phyloP scores from a whole-genome alignment of 2,113 vertebrate species.

The Delphinus delphis region DNA sequence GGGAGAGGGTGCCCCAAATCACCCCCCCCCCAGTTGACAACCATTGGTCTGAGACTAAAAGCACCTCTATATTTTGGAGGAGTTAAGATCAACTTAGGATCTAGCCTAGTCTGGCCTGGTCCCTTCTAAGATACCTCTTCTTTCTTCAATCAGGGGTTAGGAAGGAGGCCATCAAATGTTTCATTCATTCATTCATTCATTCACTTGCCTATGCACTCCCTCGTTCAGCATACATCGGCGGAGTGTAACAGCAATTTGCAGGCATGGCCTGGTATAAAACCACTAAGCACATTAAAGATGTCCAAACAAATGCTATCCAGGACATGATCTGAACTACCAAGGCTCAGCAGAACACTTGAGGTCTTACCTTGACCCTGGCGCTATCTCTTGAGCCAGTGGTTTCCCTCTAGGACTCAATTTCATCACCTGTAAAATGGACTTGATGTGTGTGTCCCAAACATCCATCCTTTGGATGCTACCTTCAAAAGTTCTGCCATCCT shows the following conservation, averaged over 20 bases:
- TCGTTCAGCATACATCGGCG: not conserved
- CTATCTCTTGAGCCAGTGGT: not conserved
- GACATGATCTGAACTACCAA: not conserved
- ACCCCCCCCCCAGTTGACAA: not conserved
- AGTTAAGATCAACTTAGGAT: not conserved
- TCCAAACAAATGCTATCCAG: not conserved
- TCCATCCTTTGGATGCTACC: too few species aligned
- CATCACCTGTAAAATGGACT: not conserved
- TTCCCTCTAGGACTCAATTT: not conserved
- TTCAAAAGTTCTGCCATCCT: not conserved
- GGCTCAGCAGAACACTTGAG: not conserved
- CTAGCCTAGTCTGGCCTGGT: not conserved
- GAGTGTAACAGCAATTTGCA: too few species aligned
- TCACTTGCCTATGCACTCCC: not conserved
- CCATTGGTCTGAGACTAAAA: not conserved
- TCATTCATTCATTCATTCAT: not conserved
- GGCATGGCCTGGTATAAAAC: not conserved
- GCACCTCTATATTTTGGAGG: not conserved
- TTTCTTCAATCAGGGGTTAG: not conserved
- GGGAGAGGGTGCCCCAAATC: not conserved
- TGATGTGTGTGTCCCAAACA: not conserved
- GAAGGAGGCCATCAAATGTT: not conserved
- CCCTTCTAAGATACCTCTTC: not conserved
- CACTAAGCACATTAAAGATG: not conserved
- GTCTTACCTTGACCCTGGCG: not conserved